Evolutionary conservation across 1,140 invertebrate species (phyloP).

Genomic region (Bombus haemorrhoidalis): DNA sequence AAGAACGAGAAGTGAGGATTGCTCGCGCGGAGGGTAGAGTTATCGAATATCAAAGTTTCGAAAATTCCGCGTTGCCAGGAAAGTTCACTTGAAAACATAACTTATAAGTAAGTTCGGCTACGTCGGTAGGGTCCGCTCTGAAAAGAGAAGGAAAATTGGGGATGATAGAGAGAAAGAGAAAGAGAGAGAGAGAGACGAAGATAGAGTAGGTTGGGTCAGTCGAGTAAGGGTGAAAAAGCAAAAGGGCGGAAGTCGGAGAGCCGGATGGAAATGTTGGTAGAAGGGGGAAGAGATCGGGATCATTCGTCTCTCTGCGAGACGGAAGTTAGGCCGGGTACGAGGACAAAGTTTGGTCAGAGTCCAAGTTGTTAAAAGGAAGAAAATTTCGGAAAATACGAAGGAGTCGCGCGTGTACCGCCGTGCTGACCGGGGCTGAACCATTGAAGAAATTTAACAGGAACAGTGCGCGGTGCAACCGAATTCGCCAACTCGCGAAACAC

Average conservation of each 20-base stretch:
- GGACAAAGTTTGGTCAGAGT: constrained; percentile 74
- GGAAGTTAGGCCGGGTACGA: constrained; percentile 73
- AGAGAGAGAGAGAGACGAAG: not conserved
- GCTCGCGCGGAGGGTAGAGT: constrained; percentile 59
- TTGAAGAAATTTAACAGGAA: constrained; percentile 68
- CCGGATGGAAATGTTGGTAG: constrained; percentile 28
- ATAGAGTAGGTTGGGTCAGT: constrained; percentile 45
- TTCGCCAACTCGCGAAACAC: constrained; percentile 60
- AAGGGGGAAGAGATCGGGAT: constrained; percentile 54
- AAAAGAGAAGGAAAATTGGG: constrained; percentile 21
- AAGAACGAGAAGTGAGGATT: constrained; percentile 68
- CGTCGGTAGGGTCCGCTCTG: constrained; percentile 40
- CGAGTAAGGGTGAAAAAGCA: constrained; percentile 68
- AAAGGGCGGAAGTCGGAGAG: constrained; percentile 63
- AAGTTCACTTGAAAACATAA: constrained; percentile 77
- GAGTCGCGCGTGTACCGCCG: constrained; percentile 23
- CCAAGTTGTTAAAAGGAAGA: constrained; percentile 77
- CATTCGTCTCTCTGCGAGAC: constrained; percentile 74
- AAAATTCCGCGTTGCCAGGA: constrained; percentile 74
- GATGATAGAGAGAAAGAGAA: not conserved
- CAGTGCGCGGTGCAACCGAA: constrained; percentile 35
- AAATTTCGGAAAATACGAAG: constrained; percentile 72
- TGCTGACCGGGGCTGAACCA: constrained; percentile 28
- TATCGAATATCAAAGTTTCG: constrained; percentile 78
- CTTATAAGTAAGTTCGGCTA: constrained; percentile 74